phyloP scores from a whole-genome alignment of 2,113 vertebrate species.

The Lontra canadensis region DNA sequence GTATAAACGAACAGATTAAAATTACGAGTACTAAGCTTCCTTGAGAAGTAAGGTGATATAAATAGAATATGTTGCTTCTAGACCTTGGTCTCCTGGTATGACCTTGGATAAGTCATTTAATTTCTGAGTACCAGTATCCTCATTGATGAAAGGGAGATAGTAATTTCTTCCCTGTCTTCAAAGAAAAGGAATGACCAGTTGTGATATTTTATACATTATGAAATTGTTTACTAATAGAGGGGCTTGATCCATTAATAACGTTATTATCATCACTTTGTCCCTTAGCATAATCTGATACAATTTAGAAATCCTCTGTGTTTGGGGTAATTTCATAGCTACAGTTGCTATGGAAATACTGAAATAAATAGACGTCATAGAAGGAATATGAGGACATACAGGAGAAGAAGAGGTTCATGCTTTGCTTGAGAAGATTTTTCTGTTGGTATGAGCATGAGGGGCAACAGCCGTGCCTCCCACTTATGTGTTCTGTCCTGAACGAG shows the following conservation, averaged over 20 bases:
- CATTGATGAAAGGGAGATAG: not conserved
- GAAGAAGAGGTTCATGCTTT: not conserved
- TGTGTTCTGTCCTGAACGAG: not conserved
- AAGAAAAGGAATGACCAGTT: not conserved
- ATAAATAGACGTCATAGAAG: not conserved
- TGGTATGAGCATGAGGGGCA: not conserved
- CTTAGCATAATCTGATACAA: not conserved
- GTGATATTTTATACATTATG: not conserved
- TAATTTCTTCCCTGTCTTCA: not conserved
- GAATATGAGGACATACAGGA: not conserved
- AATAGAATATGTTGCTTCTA: not conserved
- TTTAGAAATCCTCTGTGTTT: conserved; percentile 42
- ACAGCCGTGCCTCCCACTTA: not conserved
- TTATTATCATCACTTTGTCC: not conserved
- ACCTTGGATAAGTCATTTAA: not conserved
- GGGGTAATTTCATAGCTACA: conserved; percentile 18
- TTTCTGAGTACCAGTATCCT: not conserved
- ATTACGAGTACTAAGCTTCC: not conserved
- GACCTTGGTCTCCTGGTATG: not conserved
- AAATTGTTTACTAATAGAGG: not conserved
- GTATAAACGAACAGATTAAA: conserved; percentile 19
- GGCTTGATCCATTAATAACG: conserved; percentile 1
- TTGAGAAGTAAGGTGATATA: not conserved
- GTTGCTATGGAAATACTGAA: conserved; percentile 50
- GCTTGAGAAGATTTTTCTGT: not conserved